These are phyloP conservation scores for Seira musarum DNA, from an alignment of 2,888 invertebrate species.

Conservation along the genomic window DNA sequence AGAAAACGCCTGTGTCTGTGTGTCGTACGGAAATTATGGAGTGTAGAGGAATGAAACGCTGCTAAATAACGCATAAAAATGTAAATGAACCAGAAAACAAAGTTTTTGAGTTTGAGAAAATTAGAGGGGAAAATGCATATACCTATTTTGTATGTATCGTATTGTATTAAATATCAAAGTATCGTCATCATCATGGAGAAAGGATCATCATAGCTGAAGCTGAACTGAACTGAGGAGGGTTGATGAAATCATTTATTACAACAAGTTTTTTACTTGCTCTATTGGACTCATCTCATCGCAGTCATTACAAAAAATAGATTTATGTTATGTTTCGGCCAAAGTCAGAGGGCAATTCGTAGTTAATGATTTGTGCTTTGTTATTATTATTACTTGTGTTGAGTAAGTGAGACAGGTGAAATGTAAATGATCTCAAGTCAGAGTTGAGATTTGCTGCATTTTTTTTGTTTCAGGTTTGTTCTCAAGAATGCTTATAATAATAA, in stretches of 20 bases:
- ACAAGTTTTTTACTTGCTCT: constrained; percentile 29
- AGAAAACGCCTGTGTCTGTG: constrained; percentile 13
- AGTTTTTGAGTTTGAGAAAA: no score
- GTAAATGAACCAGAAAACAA: constrained; percentile 53
- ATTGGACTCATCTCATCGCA: constrained; percentile 21
- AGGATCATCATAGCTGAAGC: no score
- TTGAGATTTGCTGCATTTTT: no score
- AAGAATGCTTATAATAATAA: constrained; percentile 14
- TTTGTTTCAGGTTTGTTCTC: no score
- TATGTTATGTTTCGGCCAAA: constrained; percentile 44
- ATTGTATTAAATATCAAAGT: neutral
- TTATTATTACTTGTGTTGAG: constrained; percentile 31
- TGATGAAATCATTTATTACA: constrained; percentile 55
- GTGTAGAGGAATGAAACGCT: constrained; percentile 24
- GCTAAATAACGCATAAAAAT: constrained; percentile 54
- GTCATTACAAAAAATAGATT: constrained; percentile 36
- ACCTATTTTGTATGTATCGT: constrained; percentile 3
- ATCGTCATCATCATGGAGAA: constrained; percentile 32
- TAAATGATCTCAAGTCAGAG: neutral
- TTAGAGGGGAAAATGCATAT: no score
- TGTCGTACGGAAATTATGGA: constrained; percentile 16
- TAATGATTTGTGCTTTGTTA: constrained; percentile 42
- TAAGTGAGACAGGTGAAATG: neutral
- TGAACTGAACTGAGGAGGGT: constrained; percentile 28
- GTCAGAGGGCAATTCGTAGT: constrained; percentile 53